Evolutionary conservation across 2,797 vertebrate genomes (phyloP).

Genomic region (Paedocypris micromegethes): DNA sequence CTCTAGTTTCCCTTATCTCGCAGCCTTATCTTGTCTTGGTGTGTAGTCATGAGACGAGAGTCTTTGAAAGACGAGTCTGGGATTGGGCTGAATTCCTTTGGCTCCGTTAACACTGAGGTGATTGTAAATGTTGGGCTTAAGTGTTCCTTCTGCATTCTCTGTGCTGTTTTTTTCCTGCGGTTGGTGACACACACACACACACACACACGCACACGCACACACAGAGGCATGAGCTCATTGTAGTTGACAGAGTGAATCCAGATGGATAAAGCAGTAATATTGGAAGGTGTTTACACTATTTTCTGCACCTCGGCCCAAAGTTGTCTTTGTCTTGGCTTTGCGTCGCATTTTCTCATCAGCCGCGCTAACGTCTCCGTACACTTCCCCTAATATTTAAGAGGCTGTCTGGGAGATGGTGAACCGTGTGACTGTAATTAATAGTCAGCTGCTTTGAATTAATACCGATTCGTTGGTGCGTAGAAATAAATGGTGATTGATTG

Average conservation of each 20-base stretch:
- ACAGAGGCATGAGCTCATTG: conserved; percentile 41
- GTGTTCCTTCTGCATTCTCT: conserved; percentile 40
- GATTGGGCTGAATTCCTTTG: conserved; percentile 34
- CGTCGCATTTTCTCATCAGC: conserved; percentile 12
- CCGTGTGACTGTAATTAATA: conserved; percentile 38
- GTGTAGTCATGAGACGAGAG: conserved; percentile 17
- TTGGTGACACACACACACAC: conserved; percentile 29
- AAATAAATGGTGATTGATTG: conserved; percentile 43
- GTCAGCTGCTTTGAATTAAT: conserved; percentile 42
- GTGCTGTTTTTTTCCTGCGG: conserved; percentile 27
- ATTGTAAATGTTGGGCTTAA: conserved; percentile 49
- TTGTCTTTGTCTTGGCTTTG: conserved; percentile 34
- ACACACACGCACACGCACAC: too few relatives aligned
- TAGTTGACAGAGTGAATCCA: conserved; percentile 48
- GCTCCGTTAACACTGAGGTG: conserved; percentile 43
- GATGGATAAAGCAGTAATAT: conserved; percentile 40
- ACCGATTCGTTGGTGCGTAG: conserved; percentile 26
- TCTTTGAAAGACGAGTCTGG: conserved; percentile 40
- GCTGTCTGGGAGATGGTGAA: conserved; percentile 37
- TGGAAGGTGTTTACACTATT: conserved; percentile 33
- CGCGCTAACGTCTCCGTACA: conserved; percentile 2
- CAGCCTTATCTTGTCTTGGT: conserved; percentile 27
- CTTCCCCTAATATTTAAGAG: conserved; percentile 23
- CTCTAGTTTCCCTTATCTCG: conserved; percentile 18
- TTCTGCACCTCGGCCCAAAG: conserved; percentile 21